Base-by-base conservation (phyloP, 2,888 invertebrate genomes). In the Orthosia cruda region DNA sequence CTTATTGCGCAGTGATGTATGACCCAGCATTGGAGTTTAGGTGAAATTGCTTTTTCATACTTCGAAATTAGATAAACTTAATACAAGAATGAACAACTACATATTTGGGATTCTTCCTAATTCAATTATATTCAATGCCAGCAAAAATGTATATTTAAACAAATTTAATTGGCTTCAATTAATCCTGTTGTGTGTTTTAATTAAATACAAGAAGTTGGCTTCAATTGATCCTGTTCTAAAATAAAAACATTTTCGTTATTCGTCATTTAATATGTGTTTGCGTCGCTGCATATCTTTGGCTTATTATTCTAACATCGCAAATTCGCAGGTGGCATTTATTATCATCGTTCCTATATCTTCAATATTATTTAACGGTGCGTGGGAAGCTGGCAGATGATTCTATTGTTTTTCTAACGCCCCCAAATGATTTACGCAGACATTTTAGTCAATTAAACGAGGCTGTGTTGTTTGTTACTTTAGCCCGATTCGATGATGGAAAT, bases 351-450 rank as follows among this genome's bases (percentile, higher is more conserved):
- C 9, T 52, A 52, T n/a, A n/a, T n/a, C n/a, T n/a, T 16, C 45
- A 15, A 50, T 49, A 40, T 64, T 58, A 69, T 66, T 20, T 58
- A 18, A 23, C 26, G 40, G 7, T 71, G 12, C 55, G 54, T 84
- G 76, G 23, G 67, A 77, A 74, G n/a, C 4, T 12, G 52, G 5
- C 75, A 79, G 47, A 47, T 81, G 72, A 18, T 62, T 65, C 70
- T 20, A 72, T 73, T 72, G 54, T 65, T 72, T 76, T 65, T 45
- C n/a, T 57, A 69, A 59, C 40, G 16, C 69, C 23, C 7, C 15
- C 55, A 66, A 74, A 18, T 71, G 9, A 58, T 66, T 40, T 26
- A 55, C 16, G 52, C 12, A 32, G 12, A 71, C 1, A 52, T 55
- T 71, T 58, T 16, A 69, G 54, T 69, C 0, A 72, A 72, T 65